These are phyloP conservation scores for Phlogophora meticulosa DNA, from an alignment of 2,888 invertebrate species.

Conservation along the genomic window DNA sequence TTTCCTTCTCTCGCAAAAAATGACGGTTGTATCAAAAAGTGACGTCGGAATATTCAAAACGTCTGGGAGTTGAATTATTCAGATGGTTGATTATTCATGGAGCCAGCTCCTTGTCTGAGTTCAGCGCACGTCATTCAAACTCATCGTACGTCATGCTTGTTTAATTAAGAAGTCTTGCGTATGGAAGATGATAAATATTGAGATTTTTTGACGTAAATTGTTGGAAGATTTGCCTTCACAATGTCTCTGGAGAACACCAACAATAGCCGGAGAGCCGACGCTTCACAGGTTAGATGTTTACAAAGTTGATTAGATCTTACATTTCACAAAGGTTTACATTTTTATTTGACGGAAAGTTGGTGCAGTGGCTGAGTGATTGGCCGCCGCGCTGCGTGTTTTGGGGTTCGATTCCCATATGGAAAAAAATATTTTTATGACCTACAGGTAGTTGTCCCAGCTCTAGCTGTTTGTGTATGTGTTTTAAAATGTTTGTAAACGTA, in stretches of 20 bases:
- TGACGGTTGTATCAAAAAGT: constrained; percentile 60
- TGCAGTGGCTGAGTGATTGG: too few relatives aligned
- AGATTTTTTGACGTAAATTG: constrained; percentile 29
- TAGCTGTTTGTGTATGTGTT: too few relatives aligned
- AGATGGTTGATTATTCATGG: constrained; percentile 66
- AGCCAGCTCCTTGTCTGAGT: constrained; percentile 40
- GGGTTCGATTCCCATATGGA: too few relatives aligned
- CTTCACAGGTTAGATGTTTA: background rate
- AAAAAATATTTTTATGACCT: too few relatives aligned
- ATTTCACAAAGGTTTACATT: background rate
- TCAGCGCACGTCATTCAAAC: constrained; percentile 48
- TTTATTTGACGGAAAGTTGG: background rate
- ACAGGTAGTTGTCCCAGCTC: too few relatives aligned
- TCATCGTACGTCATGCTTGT: constrained; percentile 54
- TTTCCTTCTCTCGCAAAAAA: constrained; percentile 45
- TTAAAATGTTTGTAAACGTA: too few relatives aligned
- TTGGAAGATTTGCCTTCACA: background rate
- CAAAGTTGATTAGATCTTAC: background rate
- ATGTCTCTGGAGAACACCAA: constrained; percentile 1
- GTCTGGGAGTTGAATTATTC: constrained; percentile 63
- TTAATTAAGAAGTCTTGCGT: constrained; percentile 60
- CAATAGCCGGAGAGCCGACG: too few relatives aligned
- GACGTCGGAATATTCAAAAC: constrained; percentile 61
- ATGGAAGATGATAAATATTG: constrained; percentile 31
- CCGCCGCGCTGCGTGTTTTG: too few relatives aligned